A percentile compares a stretch with the other conserved stretches of the same genome.
Conservation (phyloP, 2,113 vertebrate genomes). For the Numenius arquata region DNA sequence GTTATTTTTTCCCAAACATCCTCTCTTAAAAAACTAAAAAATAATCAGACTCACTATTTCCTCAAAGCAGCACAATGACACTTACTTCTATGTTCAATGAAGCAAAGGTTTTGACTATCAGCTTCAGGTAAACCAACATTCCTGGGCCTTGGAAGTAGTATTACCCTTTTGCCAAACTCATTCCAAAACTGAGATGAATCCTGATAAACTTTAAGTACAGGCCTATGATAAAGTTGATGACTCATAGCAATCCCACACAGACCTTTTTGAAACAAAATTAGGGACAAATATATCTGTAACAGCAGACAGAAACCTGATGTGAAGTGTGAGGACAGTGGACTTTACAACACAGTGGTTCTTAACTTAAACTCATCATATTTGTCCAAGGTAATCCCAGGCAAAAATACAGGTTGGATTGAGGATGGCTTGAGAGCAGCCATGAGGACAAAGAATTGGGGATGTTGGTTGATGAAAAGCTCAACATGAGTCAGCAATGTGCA, state of each 20-base stretch:
- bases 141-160: not conserved
- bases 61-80: not conserved
- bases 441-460: not conserved
- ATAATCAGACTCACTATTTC: not conserved
- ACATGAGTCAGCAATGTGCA: not conserved
- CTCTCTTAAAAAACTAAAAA: not conserved
- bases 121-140: not conserved
- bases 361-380: not conserved
- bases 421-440: not conserved
- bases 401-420: too few species aligned
- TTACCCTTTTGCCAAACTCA: not conserved
- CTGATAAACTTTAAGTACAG: not conserved
- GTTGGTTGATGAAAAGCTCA: too few species aligned
- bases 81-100: not conserved
- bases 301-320: not conserved
- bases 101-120: not conserved
- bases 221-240: not conserved
- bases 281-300: not conserved
- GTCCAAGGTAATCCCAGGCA: not conserved
- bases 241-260: not conserved
- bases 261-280: not conserved
- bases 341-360: not conserved
- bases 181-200: not conserved
- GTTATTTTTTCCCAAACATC: not conserved
- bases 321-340: not conserved